Conservation (phyloP, 2,113 vertebrate species). For the Sinosuthora webbiana region DNA sequence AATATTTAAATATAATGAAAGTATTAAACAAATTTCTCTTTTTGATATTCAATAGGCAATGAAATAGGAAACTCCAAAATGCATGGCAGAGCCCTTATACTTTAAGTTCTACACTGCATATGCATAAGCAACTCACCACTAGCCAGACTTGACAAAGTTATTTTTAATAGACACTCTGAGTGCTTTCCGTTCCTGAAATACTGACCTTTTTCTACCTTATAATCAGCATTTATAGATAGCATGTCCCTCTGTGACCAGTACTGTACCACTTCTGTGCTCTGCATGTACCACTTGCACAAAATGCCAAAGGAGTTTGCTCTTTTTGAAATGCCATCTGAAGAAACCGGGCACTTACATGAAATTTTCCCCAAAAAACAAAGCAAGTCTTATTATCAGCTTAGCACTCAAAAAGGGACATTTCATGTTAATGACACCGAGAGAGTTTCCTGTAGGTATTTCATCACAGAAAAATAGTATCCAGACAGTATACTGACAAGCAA, state of each 20-base stretch:
- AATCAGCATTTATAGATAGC: background rate
- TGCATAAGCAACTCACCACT: background rate
- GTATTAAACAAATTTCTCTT: constrained; percentile 28
- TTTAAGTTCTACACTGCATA: background rate
- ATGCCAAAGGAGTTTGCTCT: background rate
- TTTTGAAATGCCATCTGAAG: constrained; percentile 54
- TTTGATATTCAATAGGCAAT: background rate
- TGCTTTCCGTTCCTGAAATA: background rate
- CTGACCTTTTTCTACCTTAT: background rate
- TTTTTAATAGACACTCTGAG: background rate
- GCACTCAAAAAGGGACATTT: constrained; percentile 6
- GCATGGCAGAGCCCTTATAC: background rate
- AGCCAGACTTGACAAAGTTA: background rate
- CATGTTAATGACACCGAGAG: constrained; percentile 52
- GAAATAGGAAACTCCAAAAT: constrained; percentile 13
- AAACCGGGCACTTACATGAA: constrained; percentile 55
- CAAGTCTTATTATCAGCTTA: constrained; percentile 47
- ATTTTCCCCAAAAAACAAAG: constrained; percentile 35
- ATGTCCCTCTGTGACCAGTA: background rate
- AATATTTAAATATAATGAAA: constrained; percentile 57
- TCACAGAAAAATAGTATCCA: constrained; percentile 36
- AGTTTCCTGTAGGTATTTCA: constrained; percentile 16
- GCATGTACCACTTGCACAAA: background rate
- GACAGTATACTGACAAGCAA: constrained; percentile 8
- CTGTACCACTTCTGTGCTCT: background rate